Evolutionary conservation across 37 sponge, comb jelly and placozoan species (phyloP).

Genomic region (Halichondria panicea): DNA sequence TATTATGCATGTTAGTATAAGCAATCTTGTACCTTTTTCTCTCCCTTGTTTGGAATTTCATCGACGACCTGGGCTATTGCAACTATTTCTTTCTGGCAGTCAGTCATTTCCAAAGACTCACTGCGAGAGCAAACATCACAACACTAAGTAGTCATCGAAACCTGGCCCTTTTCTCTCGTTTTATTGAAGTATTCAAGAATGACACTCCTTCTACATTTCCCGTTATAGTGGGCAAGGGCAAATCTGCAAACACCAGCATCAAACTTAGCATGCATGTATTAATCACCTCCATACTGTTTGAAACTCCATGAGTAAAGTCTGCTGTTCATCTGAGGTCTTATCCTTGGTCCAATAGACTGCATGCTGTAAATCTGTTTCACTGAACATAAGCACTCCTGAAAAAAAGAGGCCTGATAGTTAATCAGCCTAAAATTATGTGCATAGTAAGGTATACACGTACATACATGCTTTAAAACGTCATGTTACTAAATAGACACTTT

Average conservation of each 20-base stretch:
- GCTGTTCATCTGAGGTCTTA: not conserved
- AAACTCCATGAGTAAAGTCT: too few relatives aligned
- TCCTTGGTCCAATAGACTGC: constrained; percentile 21
- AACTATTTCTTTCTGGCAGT: constrained; percentile 6
- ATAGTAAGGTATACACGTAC: too few relatives aligned
- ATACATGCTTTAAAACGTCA: too few relatives aligned
- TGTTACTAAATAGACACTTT: not conserved
- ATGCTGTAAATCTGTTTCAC: constrained; percentile 25
- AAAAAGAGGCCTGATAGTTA: too few relatives aligned
- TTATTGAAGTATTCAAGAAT: too few relatives aligned
- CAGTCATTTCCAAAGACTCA: not conserved
- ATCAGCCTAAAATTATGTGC: too few relatives aligned
- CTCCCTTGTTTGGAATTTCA: constrained; percentile 29
- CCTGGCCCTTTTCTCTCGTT: not conserved
- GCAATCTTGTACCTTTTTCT: constrained; percentile 29
- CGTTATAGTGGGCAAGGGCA: not conserved
- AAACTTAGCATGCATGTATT: too few relatives aligned
- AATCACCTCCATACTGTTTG: too few relatives aligned
- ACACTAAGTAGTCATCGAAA: not conserved
- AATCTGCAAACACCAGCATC: too few relatives aligned
- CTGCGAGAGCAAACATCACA: constrained; percentile 21
- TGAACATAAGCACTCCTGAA: constrained; percentile 18
- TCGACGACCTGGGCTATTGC: constrained; percentile 11
- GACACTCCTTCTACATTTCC: too few relatives aligned
- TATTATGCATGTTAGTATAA: not conserved